These are phyloP conservation scores for Nymphalis c-album DNA, from an alignment of 2,888 invertebrate species.

Conservation along the genomic window DNA sequence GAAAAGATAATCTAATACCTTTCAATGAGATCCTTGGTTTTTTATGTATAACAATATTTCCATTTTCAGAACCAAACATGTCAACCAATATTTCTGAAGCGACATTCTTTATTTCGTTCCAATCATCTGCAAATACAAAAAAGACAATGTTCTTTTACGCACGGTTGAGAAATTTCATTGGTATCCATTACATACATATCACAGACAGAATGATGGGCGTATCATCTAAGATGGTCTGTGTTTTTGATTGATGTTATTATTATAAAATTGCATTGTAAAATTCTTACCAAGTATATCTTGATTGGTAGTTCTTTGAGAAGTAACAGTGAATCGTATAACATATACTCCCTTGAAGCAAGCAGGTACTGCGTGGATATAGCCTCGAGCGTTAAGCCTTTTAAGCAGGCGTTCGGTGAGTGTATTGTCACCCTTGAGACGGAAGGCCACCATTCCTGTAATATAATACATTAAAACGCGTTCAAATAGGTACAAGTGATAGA, in stretches of 20 bases:
- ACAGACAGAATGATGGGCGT: too few relatives aligned
- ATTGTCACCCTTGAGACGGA: conserved; percentile 92
- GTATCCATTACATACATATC: too few relatives aligned
- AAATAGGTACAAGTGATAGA: not conserved
- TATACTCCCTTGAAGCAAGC: conserved; percentile 94
- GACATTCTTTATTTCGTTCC: conserved; percentile 90
- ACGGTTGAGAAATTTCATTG: too few relatives aligned
- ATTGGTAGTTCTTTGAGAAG: conserved; percentile 91
- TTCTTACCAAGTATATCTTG: conserved; percentile 84
- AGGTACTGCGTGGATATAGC: conserved; percentile 96
- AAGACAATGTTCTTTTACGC: too few relatives aligned
- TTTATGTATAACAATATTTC: conserved; percentile 78
- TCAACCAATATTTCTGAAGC: conserved; percentile 85
- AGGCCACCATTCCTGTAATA: conserved; percentile 89
- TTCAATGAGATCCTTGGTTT: conserved; percentile 87
- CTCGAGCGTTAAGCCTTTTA: conserved; percentile 92
- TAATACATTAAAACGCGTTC: not conserved
- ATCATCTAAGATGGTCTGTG: too few relatives aligned
- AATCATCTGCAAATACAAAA: conserved; percentile 84
- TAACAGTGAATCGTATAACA: conserved; percentile 96
- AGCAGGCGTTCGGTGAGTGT: conserved; percentile 93
- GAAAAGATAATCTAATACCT: conserved; percentile 80
- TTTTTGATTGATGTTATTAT: too few relatives aligned
- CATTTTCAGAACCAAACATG: conserved; percentile 79
- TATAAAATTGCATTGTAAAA: not conserved